These are phyloP conservation scores for Trichopria drosophilae DNA, from an alignment of 2,888 invertebrate species.

Conservation along the genomic window DNA sequence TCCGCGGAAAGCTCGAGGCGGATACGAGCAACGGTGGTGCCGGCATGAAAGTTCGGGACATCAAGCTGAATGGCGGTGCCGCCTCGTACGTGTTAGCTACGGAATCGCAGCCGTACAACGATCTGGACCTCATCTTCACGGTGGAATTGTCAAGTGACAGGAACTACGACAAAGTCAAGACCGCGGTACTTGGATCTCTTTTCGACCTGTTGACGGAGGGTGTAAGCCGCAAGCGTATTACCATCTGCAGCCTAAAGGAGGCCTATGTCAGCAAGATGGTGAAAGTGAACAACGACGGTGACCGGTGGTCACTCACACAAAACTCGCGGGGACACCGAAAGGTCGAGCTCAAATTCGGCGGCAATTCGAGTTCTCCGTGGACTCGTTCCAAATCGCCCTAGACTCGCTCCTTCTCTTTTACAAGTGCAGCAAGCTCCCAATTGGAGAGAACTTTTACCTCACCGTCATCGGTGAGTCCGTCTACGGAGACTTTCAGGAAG, in stretches of 20 bases:
- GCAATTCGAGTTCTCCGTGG: constrained; percentile 99
- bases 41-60: constrained; percentile 83
- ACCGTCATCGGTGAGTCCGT: constrained; percentile 96
- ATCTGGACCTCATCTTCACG: constrained; percentile 97
- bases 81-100: constrained; percentile 93
- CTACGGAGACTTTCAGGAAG: constrained; percentile 95
- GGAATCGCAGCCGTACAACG: constrained; percentile 91
- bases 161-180: constrained; percentile 94
- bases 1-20: constrained; percentile 83
- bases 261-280: constrained; percentile 99
- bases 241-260: constrained; percentile 88
- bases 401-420: constrained; percentile 94
- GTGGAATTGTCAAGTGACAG: constrained; percentile 85
- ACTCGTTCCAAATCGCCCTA: constrained; percentile 97
- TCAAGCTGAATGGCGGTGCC: constrained; percentile 95
- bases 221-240: constrained; percentile 86
- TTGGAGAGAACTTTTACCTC: constrained; percentile 94
- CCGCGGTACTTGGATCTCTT: constrained; percentile 90
- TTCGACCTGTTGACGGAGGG: constrained; percentile 84
- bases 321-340: constrained; percentile 91
- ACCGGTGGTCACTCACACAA: constrained; percentile 96
- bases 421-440: constrained; percentile 87
- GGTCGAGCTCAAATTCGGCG: constrained; percentile 98
- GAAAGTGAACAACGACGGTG: constrained; percentile 94
- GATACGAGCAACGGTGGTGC: constrained; percentile 78